Conservation (phyloP, 2,797 vertebrate genomes). For the Crypturellus tataupa region DNA sequence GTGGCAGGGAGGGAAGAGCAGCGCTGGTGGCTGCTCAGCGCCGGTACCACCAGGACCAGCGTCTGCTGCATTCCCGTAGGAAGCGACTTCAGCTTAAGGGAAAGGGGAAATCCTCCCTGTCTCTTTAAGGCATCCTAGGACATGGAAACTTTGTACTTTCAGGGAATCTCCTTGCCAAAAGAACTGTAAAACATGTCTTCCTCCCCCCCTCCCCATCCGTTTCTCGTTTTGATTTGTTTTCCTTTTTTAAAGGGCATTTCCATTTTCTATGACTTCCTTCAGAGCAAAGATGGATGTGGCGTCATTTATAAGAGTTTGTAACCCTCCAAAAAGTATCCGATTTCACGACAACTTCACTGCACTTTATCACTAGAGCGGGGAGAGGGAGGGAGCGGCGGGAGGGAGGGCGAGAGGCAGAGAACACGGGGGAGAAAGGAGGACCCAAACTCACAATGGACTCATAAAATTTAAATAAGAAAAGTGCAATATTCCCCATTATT, state of each 20-base stretch:
- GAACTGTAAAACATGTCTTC: slow-evolving; percentile 71
- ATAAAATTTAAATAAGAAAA: slow-evolving; percentile 74
- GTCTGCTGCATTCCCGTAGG: slow-evolving; percentile 24
- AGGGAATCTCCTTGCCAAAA: slow-evolving; percentile 75
- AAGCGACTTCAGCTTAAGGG: neutral
- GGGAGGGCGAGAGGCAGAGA: slow-evolving; percentile 19
- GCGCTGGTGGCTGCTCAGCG: neutral
- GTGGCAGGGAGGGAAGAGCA: neutral
- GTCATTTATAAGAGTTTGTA: slow-evolving; percentile 70
- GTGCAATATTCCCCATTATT: slow-evolving; percentile 52
- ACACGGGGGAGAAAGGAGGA: neutral
- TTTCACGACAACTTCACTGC: slow-evolving; percentile 74
- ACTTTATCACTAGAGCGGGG: slow-evolving; percentile 59
- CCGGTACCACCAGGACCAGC: neutral
- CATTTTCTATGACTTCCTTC: slow-evolving; percentile 70
- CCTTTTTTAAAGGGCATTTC: slow-evolving; percentile 54
- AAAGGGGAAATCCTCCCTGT: slow-evolving; percentile 78
- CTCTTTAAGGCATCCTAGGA: slow-evolving; percentile 72
- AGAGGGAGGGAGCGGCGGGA: neutral
- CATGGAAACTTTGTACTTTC: slow-evolving; percentile 69
- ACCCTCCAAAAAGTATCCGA: slow-evolving; percentile 75
- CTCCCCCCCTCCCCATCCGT: neutral
- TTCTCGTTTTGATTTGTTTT: slow-evolving; percentile 52
- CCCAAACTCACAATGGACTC: slow-evolving; percentile 63
- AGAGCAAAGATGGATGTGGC: slow-evolving; percentile 62